Percentiles rank a stretch among this genome's conserved stretches.
Evolutionary conservation across 2,113 vertebrate genomes (phyloP).

Genomic region (Butorides virescens): DNA sequence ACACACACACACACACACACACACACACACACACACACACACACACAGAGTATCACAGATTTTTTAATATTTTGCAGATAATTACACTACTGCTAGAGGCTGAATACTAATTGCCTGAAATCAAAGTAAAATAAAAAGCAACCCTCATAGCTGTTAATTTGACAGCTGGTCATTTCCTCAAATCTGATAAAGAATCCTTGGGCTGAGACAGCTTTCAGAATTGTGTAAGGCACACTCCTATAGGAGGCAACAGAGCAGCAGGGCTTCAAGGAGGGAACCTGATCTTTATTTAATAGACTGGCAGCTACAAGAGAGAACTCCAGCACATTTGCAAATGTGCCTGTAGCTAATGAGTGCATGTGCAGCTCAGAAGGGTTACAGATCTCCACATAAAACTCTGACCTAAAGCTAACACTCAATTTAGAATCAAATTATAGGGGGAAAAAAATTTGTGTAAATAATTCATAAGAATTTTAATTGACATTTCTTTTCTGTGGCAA

Average conservation of each 20-base stretch:
- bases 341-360: background rate
- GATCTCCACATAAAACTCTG: background rate
- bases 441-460: conserved; percentile 13
- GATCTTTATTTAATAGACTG: conserved; percentile 20
- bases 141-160: background rate
- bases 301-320: background rate
- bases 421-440: conserved; percentile 7
- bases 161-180: conserved; percentile 8
- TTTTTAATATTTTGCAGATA: background rate
- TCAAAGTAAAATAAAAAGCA: conserved; percentile 29
- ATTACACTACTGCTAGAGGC: background rate
- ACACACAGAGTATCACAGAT: background rate
- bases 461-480: conserved; percentile 62
- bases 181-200: background rate
- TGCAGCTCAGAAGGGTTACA: conserved; percentile 7
- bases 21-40: background rate
- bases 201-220: background rate
- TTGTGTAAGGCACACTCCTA: background rate
- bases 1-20: too few species aligned
- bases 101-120: conserved; percentile 13
- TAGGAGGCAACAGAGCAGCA: background rate
- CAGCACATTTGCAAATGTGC: background rate
- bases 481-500: conserved; percentile 50
- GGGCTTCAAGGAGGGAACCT: background rate
- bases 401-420: background rate